Conservation (phyloP, 2,888 invertebrate genomes). For the Entomobrya proxima region DNA sequence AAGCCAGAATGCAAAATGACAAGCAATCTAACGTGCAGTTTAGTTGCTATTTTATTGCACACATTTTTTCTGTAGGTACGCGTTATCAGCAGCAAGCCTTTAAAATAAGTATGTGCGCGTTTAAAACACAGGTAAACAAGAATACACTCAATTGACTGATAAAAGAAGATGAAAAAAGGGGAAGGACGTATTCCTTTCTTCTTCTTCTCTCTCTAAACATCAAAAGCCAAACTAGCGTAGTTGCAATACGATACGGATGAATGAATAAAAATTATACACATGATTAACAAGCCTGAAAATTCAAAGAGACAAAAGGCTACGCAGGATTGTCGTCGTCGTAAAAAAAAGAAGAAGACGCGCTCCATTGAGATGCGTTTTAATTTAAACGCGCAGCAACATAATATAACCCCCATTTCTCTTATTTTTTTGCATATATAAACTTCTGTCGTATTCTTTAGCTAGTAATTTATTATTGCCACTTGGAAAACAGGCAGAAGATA, state of each 20-base stretch:
- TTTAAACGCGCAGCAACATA: too few species aligned
- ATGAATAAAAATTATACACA: slow-evolving; percentile 17
- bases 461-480: slow-evolving; percentile 62
- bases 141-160: background rate
- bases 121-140: background rate
- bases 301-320: background rate
- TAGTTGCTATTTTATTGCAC: slow-evolving; percentile 30
- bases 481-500: background rate
- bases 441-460: slow-evolving; percentile 53
- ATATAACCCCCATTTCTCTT: slow-evolving; percentile 62
- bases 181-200: slow-evolving; percentile 5
- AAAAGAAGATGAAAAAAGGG: background rate
- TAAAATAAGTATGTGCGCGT: background rate
- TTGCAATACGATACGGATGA: slow-evolving; percentile 38
- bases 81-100: slow-evolving; percentile 9
- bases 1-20: background rate
- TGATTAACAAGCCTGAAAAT: slow-evolving; percentile 42
- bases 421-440: too few species aligned
- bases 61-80: slow-evolving; percentile 28
- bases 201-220: background rate
- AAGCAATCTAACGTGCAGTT: background rate
- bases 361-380: slow-evolving; percentile 45
- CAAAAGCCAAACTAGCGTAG: background rate
- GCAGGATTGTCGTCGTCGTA: slow-evolving; percentile 12
- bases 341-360: slow-evolving; percentile 27